Evolutionary conservation across 2,797 vertebrate species (phyloP), one percentile per base, ranked within the genome.

Genomic region (Sebastes wilsoni): DNA sequence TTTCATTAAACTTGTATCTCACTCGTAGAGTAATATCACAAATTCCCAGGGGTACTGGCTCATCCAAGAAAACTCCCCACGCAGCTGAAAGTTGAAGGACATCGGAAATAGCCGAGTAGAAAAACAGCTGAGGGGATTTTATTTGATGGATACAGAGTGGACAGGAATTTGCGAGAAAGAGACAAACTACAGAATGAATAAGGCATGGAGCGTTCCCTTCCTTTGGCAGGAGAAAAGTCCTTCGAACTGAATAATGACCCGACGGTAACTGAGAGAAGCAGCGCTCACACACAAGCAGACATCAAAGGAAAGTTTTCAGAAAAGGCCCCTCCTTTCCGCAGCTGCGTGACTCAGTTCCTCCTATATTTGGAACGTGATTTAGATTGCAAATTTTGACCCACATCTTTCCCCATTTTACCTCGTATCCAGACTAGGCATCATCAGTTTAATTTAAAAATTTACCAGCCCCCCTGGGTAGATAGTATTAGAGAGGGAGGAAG

Each of bases 381-480:
- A 93, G 90, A 92, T 90, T 91, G 89, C 92, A 90, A 91, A 93
- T 93, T 92, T 54, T 91, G 89, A 91, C 90, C 88, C 84, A 91
- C 75, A 89, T 93, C 70, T 79, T 80, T 72, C 36, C 28, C 69
- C 68, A 54, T 79, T 92, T 84, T 73, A 69, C 87, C 79, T 88
- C 60, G 30, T 62, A 88, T 77, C 78, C 83, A 89, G 74, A 52
- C 58, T 28, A 18, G 27, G 71, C 74, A 75, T 73, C 65, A 32
- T 81, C 66, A 9, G 72, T 87, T 88, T 87, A 25, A 86, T 71
- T 75, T 55, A 89, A 89, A 86, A 72, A 70, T 28, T 2, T 28
- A 65, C 38, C 28, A 54, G 54, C 83, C 64, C 86, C 72, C 16
- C 27, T 12, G 66, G 62, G 32, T 36, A 32, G 20, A 74, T 38